Percentiles rank a stretch among this genome's conserved stretches.
Evolutionary conservation across 92 coral and sea anemone genomes (phyloP).

Genomic region (Epizoanthus scotinus): DNA sequence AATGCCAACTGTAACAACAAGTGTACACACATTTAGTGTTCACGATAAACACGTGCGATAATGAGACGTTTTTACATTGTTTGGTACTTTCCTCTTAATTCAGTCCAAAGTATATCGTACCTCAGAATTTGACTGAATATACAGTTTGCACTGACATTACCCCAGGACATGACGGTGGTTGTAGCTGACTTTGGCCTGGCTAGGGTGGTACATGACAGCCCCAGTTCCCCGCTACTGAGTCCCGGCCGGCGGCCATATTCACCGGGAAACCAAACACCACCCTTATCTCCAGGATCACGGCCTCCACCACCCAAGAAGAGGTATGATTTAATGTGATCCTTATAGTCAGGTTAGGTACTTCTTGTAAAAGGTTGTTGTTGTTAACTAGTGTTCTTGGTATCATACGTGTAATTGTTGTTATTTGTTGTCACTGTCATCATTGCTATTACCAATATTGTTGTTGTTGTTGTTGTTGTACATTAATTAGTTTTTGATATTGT

Average conservation of each 20-base stretch:
- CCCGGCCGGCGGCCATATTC: slow-evolving; percentile 40
- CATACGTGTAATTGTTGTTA: not conserved
- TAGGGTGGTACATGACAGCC: slow-evolving; percentile 58
- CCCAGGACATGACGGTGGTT: slow-evolving; percentile 90
- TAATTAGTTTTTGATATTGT: not conserved
- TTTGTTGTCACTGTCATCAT: too few relatives aligned
- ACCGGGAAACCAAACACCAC: slow-evolving; percentile 34
- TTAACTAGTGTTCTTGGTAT: not conserved
- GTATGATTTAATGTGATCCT: slow-evolving; percentile 39
- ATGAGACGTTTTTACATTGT: too few relatives aligned
- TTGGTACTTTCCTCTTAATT: too few relatives aligned
- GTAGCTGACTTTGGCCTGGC: slow-evolving; percentile 99
- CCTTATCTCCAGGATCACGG: slow-evolving; percentile 56
- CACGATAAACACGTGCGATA: too few relatives aligned
- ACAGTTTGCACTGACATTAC: not conserved
- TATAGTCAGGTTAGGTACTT: too few relatives aligned
- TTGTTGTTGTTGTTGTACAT: too few relatives aligned
- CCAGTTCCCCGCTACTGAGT: slow-evolving; percentile 44
- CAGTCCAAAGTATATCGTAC: too few relatives aligned
- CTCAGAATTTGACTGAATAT: not conserved
- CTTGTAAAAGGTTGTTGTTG: too few relatives aligned
- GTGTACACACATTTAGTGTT: too few relatives aligned
- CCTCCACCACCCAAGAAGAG: slow-evolving; percentile 98
- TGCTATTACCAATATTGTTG: too few relatives aligned
- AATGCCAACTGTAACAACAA: too few relatives aligned